Percentiles rank a stretch among this genome's conserved stretches.
Conservation (phyloP, 2,113 vertebrate species). For the Okapia johnstoni region DNA sequence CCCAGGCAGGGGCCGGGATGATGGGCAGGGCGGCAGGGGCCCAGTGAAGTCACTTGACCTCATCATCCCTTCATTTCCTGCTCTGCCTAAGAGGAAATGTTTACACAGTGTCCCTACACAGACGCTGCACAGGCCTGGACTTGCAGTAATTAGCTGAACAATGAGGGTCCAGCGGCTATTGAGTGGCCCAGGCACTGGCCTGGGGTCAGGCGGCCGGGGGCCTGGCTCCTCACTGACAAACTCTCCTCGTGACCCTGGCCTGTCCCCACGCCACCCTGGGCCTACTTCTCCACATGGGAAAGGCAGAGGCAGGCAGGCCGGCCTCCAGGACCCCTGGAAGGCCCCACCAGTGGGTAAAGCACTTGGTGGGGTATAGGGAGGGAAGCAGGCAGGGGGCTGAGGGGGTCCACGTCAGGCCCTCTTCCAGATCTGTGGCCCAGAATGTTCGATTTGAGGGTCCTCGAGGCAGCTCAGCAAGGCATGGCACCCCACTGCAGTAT, state of each 20-base stretch:
- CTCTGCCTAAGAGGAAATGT: constrained; percentile 58
- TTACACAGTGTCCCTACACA: not conserved
- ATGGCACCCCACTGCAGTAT: no score
- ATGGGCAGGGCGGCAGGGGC: not conserved
- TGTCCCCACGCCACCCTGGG: not conserved
- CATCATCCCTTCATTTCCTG: constrained; percentile 58
- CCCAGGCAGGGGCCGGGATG: not conserved
- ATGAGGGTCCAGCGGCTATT: not conserved
- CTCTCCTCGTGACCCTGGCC: not conserved
- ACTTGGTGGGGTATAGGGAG: not conserved
- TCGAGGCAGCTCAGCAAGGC: not conserved
- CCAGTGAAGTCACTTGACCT: constrained; percentile 53
- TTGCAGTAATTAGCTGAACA: constrained; percentile 40
- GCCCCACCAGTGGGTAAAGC: not conserved
- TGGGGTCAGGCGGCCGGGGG: not conserved
- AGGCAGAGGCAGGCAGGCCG: not conserved
- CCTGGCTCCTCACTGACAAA: not conserved
- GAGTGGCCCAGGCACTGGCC: not conserved
- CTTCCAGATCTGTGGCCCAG: not conserved
- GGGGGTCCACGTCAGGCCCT: fast-evolving
- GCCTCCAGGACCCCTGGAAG: not conserved
- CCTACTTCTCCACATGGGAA: not conserved
- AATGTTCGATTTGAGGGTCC: fast-evolving
- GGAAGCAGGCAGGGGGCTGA: no score
- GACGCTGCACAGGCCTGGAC: constrained; percentile 11